Evolutionary conservation across 2,888 invertebrate genomes (phyloP).

Genomic region (Drosophila phalerata): DNA sequence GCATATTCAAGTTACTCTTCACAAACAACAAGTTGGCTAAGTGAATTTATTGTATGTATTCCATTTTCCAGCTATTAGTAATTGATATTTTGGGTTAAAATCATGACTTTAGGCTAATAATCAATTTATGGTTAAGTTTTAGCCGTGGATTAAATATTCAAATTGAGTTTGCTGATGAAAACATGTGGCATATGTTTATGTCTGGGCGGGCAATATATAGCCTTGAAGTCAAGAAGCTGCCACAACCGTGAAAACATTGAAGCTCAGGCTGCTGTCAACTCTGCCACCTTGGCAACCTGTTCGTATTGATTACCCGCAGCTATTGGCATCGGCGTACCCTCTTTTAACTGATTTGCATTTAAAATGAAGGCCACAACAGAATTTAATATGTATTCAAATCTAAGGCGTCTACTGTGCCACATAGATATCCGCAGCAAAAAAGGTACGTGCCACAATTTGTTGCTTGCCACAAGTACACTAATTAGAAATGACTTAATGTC

Average conservation of each 20-base stretch:
- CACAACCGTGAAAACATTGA: slow-evolving; percentile 4
- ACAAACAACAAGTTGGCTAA: neutral
- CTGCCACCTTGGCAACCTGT: slow-evolving; percentile 27
- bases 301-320: slow-evolving; percentile 66
- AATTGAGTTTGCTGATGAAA: slow-evolving; percentile 1
- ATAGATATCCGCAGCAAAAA: neutral
- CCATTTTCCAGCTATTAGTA: slow-evolving; percentile 20
- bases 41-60: neutral
- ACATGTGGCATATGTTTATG: slow-evolving; percentile 16
- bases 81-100: slow-evolving; percentile 11
- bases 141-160: slow-evolving; percentile 13
- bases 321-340: slow-evolving; percentile 37
- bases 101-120: neutral
- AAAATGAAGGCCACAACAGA: slow-evolving; percentile 64
- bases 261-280: neutral
- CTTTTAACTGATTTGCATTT: slow-evolving; percentile 73
- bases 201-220: slow-evolving; percentile 7
- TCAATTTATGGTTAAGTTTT: neutral
- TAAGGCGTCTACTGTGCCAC: neutral
- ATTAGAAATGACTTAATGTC: slow-evolving; percentile 79
- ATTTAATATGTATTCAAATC: slow-evolving; percentile 80
- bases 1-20: slow-evolving; percentile 10
- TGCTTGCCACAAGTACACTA: slow-evolving; percentile 41
- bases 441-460: slow-evolving; percentile 1
- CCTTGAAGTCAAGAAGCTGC: slow-evolving; percentile 31